These are phyloP conservation scores for Zingel zingel DNA, from an alignment of 2,113 vertebrate species.

Conservation along the genomic window DNA sequence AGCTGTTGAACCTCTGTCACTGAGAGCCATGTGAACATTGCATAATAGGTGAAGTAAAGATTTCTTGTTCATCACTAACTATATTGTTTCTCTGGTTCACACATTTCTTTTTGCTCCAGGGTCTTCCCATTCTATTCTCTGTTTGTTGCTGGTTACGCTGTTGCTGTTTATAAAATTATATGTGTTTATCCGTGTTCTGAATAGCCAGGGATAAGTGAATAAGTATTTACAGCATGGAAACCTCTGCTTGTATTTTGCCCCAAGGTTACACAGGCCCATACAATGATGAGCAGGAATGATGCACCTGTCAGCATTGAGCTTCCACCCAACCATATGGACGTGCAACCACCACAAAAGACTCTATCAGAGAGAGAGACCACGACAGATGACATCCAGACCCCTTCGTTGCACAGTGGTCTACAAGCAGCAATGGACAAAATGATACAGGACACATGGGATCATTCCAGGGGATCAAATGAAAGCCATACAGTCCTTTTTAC, in stretches of 20 bases:
- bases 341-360: slow-evolving; percentile 39
- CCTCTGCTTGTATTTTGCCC: slow-evolving; percentile 67
- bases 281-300: slow-evolving; percentile 70
- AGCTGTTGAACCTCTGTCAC: not conserved
- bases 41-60: not conserved
- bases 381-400: slow-evolving; percentile 41
- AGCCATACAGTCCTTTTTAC: slow-evolving; percentile 52
- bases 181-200: slow-evolving; percentile 57
- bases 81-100: not conserved
- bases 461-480: slow-evolving; percentile 71
- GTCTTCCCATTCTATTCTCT: slow-evolving; percentile 14
- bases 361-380: slow-evolving; percentile 13
- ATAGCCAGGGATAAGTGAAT: slow-evolving; percentile 65
- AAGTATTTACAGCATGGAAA: slow-evolving; percentile 74
- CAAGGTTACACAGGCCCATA: slow-evolving; percentile 70
- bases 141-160: slow-evolving; percentile 53
- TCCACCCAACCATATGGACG: slow-evolving; percentile 19
- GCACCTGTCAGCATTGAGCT: slow-evolving; percentile 64
- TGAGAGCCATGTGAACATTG: not conserved
- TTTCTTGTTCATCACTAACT: not conserved
- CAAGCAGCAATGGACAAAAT: slow-evolving; percentile 39
- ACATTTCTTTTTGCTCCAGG: slow-evolving; percentile 7
- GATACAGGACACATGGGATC: slow-evolving; percentile 52
- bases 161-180: slow-evolving; percentile 68
- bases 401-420: slow-evolving; percentile 28